Percentiles rank a stretch among this genome's conserved stretches.
Evolutionary conservation across 2,888 invertebrate genomes (phyloP).

Genomic region (Drosophila trichaetosa): DNA sequence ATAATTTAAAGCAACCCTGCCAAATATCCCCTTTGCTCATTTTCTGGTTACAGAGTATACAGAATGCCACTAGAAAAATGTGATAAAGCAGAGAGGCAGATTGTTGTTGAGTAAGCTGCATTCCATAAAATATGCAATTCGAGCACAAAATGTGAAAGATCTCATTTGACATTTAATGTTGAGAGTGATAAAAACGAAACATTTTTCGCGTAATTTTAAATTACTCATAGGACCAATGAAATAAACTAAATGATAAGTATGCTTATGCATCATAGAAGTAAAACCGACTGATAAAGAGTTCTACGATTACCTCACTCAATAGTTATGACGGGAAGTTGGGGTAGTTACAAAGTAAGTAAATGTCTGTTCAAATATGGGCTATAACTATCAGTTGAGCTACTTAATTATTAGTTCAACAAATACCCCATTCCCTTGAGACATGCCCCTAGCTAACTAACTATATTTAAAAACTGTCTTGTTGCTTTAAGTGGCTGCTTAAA

Average conservation of each 20-base stretch:
- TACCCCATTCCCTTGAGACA: conserved; percentile 5
- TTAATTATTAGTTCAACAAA: neutral
- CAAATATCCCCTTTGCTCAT: neutral
- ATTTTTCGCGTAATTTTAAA: conserved; percentile 15
- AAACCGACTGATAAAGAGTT: conserved; percentile 22
- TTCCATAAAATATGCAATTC: conserved; percentile 53
- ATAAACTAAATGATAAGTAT: conserved; percentile 6
- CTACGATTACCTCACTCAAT: conserved; percentile 37
- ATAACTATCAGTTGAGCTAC: conserved; percentile 28
- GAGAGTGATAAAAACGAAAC: conserved; percentile 19
- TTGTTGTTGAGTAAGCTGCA: conserved; percentile 34
- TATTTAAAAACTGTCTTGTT: conserved; percentile 4
- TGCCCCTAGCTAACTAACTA: conserved; percentile 13
- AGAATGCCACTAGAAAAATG: conserved; percentile 41
- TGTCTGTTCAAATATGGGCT: conserved; percentile 34
- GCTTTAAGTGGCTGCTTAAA: conserved; percentile 6
- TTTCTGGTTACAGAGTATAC: conserved; percentile 32
- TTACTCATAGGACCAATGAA: conserved; percentile 9
- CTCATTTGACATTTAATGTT: conserved; percentile 34
- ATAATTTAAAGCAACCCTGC: neutral
- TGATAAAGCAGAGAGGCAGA: conserved; percentile 31
- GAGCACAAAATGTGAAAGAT: conserved; percentile 31
- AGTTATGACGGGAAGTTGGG: conserved; percentile 35
- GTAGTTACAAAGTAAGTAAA: neutral
- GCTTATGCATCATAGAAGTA: neutral